Evolutionary conservation across 1,140 invertebrate genomes (phyloP), one percentile per base, ranked within the genome.

Genomic region (Neodiprion pinetum): DNA sequence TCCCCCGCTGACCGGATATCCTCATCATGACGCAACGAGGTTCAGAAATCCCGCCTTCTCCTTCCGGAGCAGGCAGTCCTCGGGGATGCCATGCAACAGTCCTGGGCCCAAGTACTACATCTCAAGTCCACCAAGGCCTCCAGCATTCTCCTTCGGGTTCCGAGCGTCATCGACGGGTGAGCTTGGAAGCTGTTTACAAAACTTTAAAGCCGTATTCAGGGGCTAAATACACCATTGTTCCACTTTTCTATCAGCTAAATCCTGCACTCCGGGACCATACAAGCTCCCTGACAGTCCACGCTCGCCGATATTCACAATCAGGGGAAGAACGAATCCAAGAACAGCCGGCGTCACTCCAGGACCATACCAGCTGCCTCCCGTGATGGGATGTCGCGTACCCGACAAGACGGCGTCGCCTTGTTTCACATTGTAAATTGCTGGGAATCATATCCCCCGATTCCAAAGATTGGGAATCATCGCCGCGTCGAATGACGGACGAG

Each of bases 41-140:
- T 81, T 75, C 76, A 75, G 82, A 70, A 80, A 83, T 74, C 87
- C 87, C 21, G 85, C 86, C 0, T 88, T 82, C 72, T 77, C 86
- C 0, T 81, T 88, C 11, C 79, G 79, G 8, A 8, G 14, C 1
- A 77, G 71, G 70, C 70, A 61, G 10, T 10, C 10, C 0, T 5
- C 17, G 21, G 17, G 65, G 1, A 14, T 48, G 3, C 0, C n/a
- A n/a, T 71, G 75, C 48, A 8, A 40, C 48, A 74, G 80, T 47
- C 86, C 86, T 66, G 87, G 87, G 40, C 87, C 87, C 67, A 80
- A 80, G 12, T 87, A 87, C 71, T 67, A 72, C 11, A 53, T 79
- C 2, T 8, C 74, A 9, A 53, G 73, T n/a, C 77, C 75, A 0
- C 28, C 28, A 40, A 40, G 28, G 2, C 28, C 28, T 0, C 69